phyloP scores from a whole-genome alignment of 2,888 invertebrate species.

The Drosophila anomelani region DNA sequence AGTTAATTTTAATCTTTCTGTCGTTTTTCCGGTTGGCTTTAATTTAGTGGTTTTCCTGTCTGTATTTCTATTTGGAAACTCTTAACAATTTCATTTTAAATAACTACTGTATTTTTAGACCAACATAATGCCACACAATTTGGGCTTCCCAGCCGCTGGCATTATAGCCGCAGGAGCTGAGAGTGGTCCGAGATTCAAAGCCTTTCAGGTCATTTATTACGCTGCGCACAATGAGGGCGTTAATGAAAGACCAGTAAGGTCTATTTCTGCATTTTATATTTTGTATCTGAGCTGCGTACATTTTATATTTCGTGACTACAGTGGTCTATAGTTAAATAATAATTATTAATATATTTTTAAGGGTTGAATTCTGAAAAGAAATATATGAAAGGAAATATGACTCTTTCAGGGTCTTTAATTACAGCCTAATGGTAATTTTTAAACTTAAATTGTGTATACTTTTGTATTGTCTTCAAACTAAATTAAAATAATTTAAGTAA shows the following conservation, averaged over 20 bases:
- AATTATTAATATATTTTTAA: neutral
- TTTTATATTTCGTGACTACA: conserved; percentile 3
- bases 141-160: conserved; percentile 27
- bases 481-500: no score
- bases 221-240: conserved; percentile 32
- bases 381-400: neutral
- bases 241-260: conserved; percentile 40
- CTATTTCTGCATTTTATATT: conserved; percentile 12
- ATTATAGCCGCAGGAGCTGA: conserved; percentile 13
- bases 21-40: neutral
- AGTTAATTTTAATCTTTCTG: neutral
- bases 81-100: conserved; percentile 15
- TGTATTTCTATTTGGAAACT: neutral
- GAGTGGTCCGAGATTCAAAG: conserved; percentile 25
- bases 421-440: neutral
- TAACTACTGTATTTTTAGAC: conserved; percentile 7
- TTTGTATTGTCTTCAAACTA: no score
- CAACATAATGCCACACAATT: conserved; percentile 28
- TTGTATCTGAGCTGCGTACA: conserved; percentile 5
- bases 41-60: neutral
- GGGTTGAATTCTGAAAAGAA: no score
- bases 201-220: conserved; percentile 43
- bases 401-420: fast-evolving
- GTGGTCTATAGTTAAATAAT: neutral
- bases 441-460: neutral